Conservation (phyloP, 2,113 vertebrate species). For the Aplodontia rufa region DNA sequence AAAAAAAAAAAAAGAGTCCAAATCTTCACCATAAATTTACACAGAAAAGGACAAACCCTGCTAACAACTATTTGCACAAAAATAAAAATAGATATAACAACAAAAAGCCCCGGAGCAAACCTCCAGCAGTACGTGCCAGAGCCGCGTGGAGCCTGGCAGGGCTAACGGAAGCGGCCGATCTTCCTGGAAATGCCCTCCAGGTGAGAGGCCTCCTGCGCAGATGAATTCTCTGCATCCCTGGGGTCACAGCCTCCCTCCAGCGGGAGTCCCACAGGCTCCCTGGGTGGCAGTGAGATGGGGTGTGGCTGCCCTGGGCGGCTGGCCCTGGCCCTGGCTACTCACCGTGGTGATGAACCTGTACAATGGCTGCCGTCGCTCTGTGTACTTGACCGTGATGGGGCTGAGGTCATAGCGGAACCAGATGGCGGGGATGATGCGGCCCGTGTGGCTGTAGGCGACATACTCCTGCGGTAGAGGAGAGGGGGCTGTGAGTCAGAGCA, state of each 20-base stretch:
- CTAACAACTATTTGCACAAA: background rate
- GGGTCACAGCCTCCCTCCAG: background rate
- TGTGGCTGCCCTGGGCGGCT: background rate
- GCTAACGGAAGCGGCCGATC: too few species aligned
- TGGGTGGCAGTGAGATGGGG: too few species aligned
- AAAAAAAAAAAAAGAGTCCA: background rate
- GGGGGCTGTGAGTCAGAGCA: background rate
- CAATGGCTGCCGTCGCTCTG: slow-evolving; percentile 95
- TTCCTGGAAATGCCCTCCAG: too few species aligned
- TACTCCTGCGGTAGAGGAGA: slow-evolving; percentile 89
- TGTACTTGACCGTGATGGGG: slow-evolving; percentile 99
- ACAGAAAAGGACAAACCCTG: background rate
- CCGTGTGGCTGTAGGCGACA: slow-evolving; percentile 98
- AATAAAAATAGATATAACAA: background rate
- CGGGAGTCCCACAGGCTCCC: background rate
- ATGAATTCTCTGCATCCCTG: too few species aligned
- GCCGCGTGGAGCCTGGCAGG: too few species aligned
- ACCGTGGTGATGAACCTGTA: slow-evolving; percentile 99
- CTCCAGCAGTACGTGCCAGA: too few species aligned
- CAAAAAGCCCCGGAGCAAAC: too few species aligned
- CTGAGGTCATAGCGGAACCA: slow-evolving; percentile 99
- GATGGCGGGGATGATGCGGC: slow-evolving; percentile 98
- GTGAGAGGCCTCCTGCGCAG: too few species aligned
- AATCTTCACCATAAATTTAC: background rate
- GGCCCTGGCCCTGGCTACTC: slow-evolving; percentile 76